phyloP scores from a whole-genome alignment of 2,113 vertebrate genomes.

The Tangachromis dhanisi region DNA sequence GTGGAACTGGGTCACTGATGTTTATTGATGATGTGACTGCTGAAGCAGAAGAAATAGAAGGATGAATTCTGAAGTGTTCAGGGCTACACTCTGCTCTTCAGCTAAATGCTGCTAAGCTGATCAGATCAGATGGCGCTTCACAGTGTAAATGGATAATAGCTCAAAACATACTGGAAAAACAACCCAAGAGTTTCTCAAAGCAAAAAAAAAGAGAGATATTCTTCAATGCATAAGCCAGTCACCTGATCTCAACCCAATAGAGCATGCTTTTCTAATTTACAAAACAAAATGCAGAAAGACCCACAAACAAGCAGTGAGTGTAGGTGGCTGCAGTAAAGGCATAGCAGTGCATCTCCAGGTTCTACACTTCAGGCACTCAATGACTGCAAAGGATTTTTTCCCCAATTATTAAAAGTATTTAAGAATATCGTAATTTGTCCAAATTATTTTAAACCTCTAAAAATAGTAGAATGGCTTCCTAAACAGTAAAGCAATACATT shows the following conservation, averaged over 20 bases:
- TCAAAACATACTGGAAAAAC: not conserved
- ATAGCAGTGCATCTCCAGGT: not conserved
- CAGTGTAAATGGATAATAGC: not conserved
- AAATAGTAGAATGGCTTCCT: not conserved
- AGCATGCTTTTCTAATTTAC: not conserved
- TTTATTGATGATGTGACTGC: not conserved
- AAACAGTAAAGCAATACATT: not conserved
- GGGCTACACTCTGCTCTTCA: not conserved
- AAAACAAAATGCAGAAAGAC: not conserved
- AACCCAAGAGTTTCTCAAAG: not conserved
- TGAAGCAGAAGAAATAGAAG: not conserved
- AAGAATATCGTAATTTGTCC: not conserved
- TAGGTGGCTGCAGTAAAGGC: not conserved
- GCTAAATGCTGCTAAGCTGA: not conserved
- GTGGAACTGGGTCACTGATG: not conserved
- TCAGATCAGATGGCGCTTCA: not conserved
- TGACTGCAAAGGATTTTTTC: accelerated
- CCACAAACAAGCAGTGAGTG: not conserved
- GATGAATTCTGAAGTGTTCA: not conserved
- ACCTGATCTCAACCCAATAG: not conserved
- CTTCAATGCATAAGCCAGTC: not conserved
- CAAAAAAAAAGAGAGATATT: not conserved
- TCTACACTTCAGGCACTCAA: not conserved
- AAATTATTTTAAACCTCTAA: not conserved
- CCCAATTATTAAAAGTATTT: not conserved